Conservation (phyloP, 2,797 vertebrate species). For the Trematomus bernacchii region DNA sequence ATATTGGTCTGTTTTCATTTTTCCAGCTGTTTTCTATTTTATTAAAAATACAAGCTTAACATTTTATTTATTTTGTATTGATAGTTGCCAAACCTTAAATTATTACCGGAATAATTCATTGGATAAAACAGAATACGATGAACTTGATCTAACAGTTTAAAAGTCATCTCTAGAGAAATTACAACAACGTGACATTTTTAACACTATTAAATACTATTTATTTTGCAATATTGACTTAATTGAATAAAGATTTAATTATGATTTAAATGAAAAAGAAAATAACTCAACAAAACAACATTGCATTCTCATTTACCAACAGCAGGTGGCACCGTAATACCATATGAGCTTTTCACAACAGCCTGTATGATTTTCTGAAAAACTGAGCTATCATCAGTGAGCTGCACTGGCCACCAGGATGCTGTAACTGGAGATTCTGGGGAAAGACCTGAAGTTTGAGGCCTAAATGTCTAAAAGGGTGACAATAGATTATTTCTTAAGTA, state of each 20-base stretch:
- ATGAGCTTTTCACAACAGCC: neutral
- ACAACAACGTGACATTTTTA: neutral
- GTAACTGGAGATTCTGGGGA: neutral
- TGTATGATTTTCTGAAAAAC: neutral
- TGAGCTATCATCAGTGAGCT: conserved; percentile 12
- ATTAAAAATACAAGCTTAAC: too few species aligned
- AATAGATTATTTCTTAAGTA: neutral
- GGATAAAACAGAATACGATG: too few species aligned
- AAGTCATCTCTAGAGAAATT: neutral
- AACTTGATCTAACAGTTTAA: neutral
- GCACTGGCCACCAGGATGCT: neutral
- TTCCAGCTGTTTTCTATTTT: too few species aligned
- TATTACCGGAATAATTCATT: too few species aligned
- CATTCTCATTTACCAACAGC: conserved; percentile 6
- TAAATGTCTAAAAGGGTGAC: neutral
- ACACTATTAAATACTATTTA: neutral
- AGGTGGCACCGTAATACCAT: conserved; percentile 32
- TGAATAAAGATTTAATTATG: neutral
- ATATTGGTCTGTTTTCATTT: too few species aligned
- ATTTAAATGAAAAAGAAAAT: neutral
- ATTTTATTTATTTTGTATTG: too few species aligned
- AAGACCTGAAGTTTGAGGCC: neutral
- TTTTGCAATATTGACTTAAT: neutral
- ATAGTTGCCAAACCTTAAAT: too few species aligned
- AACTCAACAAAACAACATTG: neutral